Evolutionary conservation across 2,113 vertebrate species (phyloP).

Genomic region (Stercorarius parasiticus): DNA sequence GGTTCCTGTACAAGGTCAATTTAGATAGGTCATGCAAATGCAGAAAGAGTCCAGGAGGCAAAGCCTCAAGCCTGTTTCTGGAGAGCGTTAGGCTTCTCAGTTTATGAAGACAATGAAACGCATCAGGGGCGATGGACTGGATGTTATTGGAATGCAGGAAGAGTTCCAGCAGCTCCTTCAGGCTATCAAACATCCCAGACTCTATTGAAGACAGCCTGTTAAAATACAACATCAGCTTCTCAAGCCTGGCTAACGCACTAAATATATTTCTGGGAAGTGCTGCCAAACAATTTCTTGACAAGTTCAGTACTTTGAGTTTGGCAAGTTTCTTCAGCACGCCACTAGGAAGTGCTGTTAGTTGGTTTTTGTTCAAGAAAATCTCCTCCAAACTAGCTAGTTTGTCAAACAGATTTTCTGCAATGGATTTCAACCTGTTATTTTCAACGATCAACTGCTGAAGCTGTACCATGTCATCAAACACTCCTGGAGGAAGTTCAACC

Average conservation of each 20-base stretch:
- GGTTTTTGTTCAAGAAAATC: slow-evolving; percentile 81
- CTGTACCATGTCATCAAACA: slow-evolving; percentile 71
- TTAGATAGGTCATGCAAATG: slow-evolving; percentile 70
- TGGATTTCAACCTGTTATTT: slow-evolving; percentile 70
- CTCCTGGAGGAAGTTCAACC: slow-evolving; percentile 64
- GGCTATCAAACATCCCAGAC: slow-evolving; percentile 70
- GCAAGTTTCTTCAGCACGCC: slow-evolving; percentile 71
- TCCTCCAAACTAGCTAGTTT: slow-evolving; percentile 67
- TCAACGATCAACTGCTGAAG: slow-evolving; percentile 80
- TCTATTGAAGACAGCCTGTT: slow-evolving; percentile 78
- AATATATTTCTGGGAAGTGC: slow-evolving; percentile 77
- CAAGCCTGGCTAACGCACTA: slow-evolving; percentile 71
- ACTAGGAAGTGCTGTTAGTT: slow-evolving; percentile 58
- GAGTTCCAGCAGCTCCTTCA: slow-evolving; percentile 77
- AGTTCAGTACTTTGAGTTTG: slow-evolving; percentile 77
- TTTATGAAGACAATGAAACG: slow-evolving; percentile 78
- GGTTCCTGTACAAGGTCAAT: slow-evolving; percentile 84
- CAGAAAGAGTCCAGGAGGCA: slow-evolving; percentile 83
- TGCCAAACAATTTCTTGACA: slow-evolving; percentile 80
- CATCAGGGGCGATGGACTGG: slow-evolving; percentile 64
- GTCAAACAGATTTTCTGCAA: slow-evolving; percentile 72
- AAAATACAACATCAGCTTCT: slow-evolving; percentile 72
- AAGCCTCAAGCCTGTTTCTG: slow-evolving; percentile 73
- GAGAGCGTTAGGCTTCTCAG: slow-evolving; percentile 75
- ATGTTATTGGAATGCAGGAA: slow-evolving; percentile 79